Evolutionary conservation across 2,888 invertebrate species (phyloP).

Genomic region (Nomada lathburiana): DNA sequence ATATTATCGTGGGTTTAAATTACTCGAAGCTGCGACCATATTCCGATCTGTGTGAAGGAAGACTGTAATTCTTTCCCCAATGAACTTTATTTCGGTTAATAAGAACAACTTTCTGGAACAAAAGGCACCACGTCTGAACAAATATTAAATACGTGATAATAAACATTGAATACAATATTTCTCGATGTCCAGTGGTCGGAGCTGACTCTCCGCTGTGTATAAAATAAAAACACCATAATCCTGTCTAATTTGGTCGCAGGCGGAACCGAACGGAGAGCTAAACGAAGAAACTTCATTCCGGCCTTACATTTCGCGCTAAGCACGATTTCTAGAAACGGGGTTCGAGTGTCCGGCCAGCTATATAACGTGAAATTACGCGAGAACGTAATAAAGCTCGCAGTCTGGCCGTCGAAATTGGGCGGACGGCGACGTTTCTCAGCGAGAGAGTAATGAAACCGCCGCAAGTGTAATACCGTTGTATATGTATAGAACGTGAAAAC

Average conservation of each 20-base stretch:
- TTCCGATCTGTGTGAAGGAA: too few species aligned
- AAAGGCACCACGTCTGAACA: too few species aligned
- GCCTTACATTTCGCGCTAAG: constrained; percentile 1
- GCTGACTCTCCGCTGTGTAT: too few species aligned
- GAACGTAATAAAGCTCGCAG: constrained; percentile 55
- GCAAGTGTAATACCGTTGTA: constrained; percentile 62
- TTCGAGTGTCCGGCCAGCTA: constrained; percentile 26
- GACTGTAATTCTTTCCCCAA: too few species aligned
- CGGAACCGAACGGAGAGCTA: not conserved
- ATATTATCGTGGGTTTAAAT: too few species aligned
- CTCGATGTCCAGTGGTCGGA: too few species aligned
- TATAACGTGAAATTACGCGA: constrained; percentile 46
- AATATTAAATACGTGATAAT: too few species aligned
- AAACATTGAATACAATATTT: too few species aligned
- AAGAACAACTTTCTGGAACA: too few species aligned
- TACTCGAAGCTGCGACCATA: too few species aligned
- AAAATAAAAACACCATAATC: too few species aligned
- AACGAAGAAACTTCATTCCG: constrained; percentile 4
- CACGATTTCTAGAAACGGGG: not conserved
- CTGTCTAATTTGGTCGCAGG: not conserved
- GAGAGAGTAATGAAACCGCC: constrained; percentile 63
- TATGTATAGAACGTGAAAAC: constrained; percentile 49
- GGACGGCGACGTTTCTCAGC: constrained; percentile 17
- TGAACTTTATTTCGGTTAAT: too few species aligned
- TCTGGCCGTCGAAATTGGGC: constrained; percentile 35